Evolutionary conservation across 1,140 invertebrate genomes (phyloP), one percentile per base, ranked within the genome.

Genomic region (Cotesia chilonis): DNA sequence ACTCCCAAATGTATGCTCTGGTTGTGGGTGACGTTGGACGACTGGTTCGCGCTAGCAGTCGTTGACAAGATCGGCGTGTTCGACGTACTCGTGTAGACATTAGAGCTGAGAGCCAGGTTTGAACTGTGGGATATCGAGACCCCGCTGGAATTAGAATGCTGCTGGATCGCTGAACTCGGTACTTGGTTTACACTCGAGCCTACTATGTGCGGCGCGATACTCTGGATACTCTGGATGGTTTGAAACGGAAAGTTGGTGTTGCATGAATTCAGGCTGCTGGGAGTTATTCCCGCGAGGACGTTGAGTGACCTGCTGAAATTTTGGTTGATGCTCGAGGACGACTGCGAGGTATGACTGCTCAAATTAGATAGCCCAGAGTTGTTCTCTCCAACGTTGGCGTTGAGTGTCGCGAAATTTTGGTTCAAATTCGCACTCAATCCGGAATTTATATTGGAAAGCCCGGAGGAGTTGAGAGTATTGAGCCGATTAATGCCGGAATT

Each of bases 221-320:
- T 87, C 70, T 86, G 84, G 72, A 87, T 85, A 71, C 82, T 86
- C 60, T 86, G 85, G 73, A 87, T 85, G 5, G 84, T 77, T 81
- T 84, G 84, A 75, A 85, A 85, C 70, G 84, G 82, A 79, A 85
- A 85, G 70, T 78, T 81, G 70, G 78, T 77, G 63, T 74, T 79
- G 65, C 77, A 82, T n/a, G 84, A 20, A 83, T 83, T 20, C 57
- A 20, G 17, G 28, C 57, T 28, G 54, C 54, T 55, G 20, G 14
- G 20, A 9, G 57, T 47, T 2, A 47, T 47, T 47, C 57, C 57
- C 14, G 20, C 17, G 4, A 20, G 28, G 5, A 20, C 14, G 71
- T 83, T 86, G 5, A 82, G 36, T n/a, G 84, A 74, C 70, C 83
- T 76, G 72, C 78, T 85, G 4, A 85, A 71, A 65, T 76, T 78